Percentiles rank a stretch among this genome's conserved stretches.
Conservation (phyloP, 2,113 vertebrate species). For the Chlamydotis undulata region DNA sequence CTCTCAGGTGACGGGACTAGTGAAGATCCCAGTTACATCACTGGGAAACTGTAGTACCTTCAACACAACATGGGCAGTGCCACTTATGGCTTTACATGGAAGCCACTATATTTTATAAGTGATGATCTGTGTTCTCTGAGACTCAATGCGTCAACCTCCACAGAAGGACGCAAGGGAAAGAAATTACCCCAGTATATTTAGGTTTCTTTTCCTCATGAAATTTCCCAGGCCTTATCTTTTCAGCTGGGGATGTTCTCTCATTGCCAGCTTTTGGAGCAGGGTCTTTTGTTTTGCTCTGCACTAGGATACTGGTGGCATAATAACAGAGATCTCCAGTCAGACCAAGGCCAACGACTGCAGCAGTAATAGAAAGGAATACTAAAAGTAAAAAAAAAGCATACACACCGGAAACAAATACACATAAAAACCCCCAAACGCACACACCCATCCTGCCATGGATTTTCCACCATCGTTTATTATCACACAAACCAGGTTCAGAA, state of each 20-base stretch:
- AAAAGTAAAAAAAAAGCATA: not conserved
- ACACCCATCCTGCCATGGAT: not conserved
- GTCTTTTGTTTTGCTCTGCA: not conserved
- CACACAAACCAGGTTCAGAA: not conserved
- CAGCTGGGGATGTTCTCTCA: not conserved
- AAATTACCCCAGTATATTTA: not conserved
- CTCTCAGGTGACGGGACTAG: not conserved
- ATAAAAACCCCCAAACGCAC: not conserved
- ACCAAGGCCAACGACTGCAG: not conserved
- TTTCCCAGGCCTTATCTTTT: not conserved
- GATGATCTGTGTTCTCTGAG: not conserved
- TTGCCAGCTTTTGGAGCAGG: not conserved
- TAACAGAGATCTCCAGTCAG: not conserved
- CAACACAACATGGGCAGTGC: not conserved
- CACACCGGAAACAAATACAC: not conserved
- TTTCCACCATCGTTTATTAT: not conserved
- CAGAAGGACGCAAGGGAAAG: not conserved
- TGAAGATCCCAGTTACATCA: not conserved
- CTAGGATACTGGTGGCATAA: not conserved
- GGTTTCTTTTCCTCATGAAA: not conserved
- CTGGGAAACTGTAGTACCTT: not conserved
- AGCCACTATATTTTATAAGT: not conserved
- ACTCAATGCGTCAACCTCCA: not conserved
- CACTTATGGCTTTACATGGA: not conserved
- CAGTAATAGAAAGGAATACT: not conserved